Conservation (phyloP, 2,113 vertebrate species). For the Malurus alboscapulatus region DNA sequence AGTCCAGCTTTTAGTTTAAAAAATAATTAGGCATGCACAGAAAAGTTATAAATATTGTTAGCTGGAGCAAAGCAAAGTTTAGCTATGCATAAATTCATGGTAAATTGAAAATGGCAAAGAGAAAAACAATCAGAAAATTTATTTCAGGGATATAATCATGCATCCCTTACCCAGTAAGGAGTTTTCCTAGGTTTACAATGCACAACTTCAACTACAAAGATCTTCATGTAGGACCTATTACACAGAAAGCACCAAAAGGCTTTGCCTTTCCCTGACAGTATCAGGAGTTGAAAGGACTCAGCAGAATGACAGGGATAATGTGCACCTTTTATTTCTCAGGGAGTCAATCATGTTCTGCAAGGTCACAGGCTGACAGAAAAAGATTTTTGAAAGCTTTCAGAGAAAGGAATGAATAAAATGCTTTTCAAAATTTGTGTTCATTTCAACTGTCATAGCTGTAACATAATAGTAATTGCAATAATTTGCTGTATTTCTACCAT, state of each 20-base stretch:
- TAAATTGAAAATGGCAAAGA: neutral
- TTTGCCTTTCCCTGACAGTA: neutral
- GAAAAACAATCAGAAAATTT: neutral
- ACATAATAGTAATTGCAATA: neutral
- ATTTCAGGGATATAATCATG: neutral
- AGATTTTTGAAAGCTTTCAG: neutral
- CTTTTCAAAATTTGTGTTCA: conserved; percentile 7
- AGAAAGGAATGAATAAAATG: neutral
- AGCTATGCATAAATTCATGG: neutral
- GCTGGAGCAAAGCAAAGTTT: neutral
- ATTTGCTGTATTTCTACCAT: neutral
- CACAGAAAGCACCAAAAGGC: neutral
- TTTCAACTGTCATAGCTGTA: neutral
- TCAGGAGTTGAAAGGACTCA: neutral
- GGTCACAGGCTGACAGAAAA: neutral
- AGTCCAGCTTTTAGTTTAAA: neutral
- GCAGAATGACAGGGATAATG: neutral
- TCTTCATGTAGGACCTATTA: neutral
- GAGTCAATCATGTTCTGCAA: neutral
- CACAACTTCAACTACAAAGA: neutral
- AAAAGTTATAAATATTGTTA: neutral
- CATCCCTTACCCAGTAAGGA: neutral
- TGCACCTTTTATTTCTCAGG: neutral
- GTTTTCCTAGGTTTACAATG: neutral
- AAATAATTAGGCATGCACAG: neutral